phyloP scores from a whole-genome alignment of 2,888 invertebrate genomes.

The Geophilus truncorum region DNA sequence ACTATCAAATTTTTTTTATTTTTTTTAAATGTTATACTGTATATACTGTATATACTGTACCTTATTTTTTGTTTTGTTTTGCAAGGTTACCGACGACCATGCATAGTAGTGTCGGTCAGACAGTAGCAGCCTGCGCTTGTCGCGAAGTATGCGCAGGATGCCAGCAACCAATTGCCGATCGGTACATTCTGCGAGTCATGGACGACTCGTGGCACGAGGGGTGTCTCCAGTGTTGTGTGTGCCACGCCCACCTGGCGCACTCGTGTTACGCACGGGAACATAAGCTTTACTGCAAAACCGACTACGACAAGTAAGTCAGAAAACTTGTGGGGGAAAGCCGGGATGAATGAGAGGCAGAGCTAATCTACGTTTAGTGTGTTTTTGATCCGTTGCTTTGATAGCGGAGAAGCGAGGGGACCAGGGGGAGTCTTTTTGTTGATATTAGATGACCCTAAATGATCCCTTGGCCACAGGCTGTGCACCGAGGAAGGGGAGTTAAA shows the following conservation, averaged over 20 bases:
- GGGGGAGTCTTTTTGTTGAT: conserved; percentile 18
- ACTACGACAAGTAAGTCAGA: conserved; percentile 81
- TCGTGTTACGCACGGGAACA: conserved; percentile 92
- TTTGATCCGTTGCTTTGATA: conserved; percentile 27
- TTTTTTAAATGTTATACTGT: too few species aligned
- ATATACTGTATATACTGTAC: neutral
- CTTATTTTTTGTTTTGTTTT: neutral
- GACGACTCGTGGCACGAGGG: conserved; percentile 95
- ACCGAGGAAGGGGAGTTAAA: conserved; percentile 10
- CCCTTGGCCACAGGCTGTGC: conserved; percentile 14
- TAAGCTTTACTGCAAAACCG: conserved; percentile 92
- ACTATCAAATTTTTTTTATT: too few species aligned
- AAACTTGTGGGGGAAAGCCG: conserved; percentile 1
- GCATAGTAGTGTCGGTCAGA: conserved; percentile 13
- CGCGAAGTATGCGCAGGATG: conserved; percentile 86
- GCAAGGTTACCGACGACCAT: neutral
- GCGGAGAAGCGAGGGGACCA: neutral
- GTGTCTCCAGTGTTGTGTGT: conserved; percentile 92
- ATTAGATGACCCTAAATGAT: conserved; percentile 28
- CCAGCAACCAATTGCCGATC: conserved; percentile 88
- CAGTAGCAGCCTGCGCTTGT: conserved; percentile 31
- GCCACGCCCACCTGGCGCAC: conserved; percentile 80
- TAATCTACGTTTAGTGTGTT: conserved; percentile 25
- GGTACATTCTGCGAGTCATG: conserved; percentile 89
- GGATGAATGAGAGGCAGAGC: conserved; percentile 6